A percentile compares a stretch with the other conserved stretches of the same genome.
phyloP scores from a whole-genome alignment of 2,888 invertebrate genomes.

The Dryocosmus kuriphilus region DNA sequence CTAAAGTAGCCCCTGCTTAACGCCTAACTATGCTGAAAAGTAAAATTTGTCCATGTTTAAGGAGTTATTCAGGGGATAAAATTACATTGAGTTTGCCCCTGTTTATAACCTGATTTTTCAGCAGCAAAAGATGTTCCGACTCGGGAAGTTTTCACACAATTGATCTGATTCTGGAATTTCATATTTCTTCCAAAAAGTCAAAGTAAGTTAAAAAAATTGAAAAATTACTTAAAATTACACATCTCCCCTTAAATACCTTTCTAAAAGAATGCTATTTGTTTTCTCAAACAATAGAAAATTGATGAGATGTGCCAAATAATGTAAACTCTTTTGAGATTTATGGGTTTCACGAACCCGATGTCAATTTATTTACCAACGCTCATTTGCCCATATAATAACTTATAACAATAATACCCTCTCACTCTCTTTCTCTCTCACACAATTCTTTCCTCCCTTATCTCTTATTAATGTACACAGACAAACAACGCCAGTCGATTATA shows the following conservation, averaged over 20 bases:
- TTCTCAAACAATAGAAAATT: neutral
- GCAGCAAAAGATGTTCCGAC: too few species aligned
- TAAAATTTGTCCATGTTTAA: too few species aligned
- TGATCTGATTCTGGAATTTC: neutral
- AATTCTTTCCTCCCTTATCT: neutral
- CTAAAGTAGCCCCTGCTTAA: too few species aligned
- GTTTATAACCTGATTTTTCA: too few species aligned
- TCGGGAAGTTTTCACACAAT: too few species aligned
- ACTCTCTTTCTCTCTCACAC: neutral
- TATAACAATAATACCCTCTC: slow-evolving; percentile 24
- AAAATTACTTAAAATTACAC: too few species aligned
- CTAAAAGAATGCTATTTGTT: too few species aligned
- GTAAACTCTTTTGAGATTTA: slow-evolving; percentile 20
- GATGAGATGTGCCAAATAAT: neutral
- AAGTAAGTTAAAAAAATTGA: neutral
- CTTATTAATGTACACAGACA: slow-evolving; percentile 19
- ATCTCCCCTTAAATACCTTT: too few species aligned
- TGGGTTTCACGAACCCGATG: slow-evolving; percentile 21
- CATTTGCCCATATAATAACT: slow-evolving; percentile 14
- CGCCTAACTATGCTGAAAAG: too few species aligned
- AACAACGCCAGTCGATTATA: slow-evolving; percentile 10
- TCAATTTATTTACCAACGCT: slow-evolving; percentile 37
- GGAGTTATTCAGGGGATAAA: too few species aligned
- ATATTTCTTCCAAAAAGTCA: neutral
- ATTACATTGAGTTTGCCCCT: too few species aligned